Evolutionary conservation across 2,113 vertebrate genomes (phyloP).

Genomic region (Ceratotherium simum): DNA sequence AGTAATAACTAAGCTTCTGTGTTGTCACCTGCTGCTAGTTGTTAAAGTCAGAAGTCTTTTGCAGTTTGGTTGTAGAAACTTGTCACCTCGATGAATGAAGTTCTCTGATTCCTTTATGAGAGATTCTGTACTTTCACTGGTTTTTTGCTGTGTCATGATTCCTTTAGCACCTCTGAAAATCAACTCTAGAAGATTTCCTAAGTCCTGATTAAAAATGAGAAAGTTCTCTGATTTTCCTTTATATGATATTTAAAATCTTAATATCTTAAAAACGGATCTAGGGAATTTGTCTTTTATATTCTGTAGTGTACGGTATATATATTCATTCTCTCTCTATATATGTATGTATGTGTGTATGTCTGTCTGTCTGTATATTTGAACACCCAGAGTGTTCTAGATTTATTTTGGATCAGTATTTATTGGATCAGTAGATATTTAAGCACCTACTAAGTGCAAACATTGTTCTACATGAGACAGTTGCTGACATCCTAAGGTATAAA

Average conservation of each 20-base stretch:
- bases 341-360: neutral
- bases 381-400: neutral
- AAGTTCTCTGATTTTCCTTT: slow-evolving; percentile 33
- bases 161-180: slow-evolving; percentile 21
- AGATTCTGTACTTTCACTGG: neutral
- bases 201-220: slow-evolving; percentile 12
- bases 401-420: neutral
- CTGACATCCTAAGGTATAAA: neutral
- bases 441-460: neutral
- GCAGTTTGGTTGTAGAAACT: neutral
- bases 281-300: slow-evolving; percentile 4
- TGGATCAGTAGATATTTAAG: neutral
- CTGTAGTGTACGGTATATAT: neutral
- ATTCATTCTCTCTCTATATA: neutral
- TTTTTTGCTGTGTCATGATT: slow-evolving; percentile 1
- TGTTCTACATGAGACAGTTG: neutral
- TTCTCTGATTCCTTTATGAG: neutral
- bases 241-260: slow-evolving; percentile 30
- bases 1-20: neutral
- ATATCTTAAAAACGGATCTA: slow-evolving; percentile 6
- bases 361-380: neutral
- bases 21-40: neutral
- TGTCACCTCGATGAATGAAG: neutral
- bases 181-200: slow-evolving; percentile 3
- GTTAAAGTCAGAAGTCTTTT: slow-evolving; percentile 27